Percentiles rank a stretch among this genome's conserved stretches.
phyloP scores from a whole-genome alignment of 2,888 invertebrate species.

The Neocrepidodera transversa region DNA sequence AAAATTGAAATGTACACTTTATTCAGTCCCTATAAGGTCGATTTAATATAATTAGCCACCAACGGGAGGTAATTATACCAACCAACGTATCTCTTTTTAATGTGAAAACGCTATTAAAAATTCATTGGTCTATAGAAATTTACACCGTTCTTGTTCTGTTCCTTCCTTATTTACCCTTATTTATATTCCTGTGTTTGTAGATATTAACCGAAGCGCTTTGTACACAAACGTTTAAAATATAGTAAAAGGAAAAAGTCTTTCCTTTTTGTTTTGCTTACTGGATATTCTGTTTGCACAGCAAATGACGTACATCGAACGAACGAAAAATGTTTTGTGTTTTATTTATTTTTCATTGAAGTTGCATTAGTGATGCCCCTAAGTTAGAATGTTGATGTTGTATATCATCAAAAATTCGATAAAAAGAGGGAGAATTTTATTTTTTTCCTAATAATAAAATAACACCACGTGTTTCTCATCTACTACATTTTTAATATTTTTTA shows the following conservation, averaged over 20 bases:
- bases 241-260: not conserved
- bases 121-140: too few species aligned
- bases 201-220: conserved; percentile 3
- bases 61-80: too few species aligned
- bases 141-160: not conserved
- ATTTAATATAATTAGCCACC: too few species aligned
- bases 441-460: too few species aligned
- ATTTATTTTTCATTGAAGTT: not conserved
- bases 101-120: too few species aligned
- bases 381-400: not conserved
- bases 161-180: not conserved
- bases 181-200: not conserved
- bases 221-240: not conserved
- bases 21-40: too few species aligned
- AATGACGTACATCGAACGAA: not conserved
- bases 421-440: too few species aligned
- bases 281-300: not conserved
- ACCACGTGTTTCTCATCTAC: too few species aligned
- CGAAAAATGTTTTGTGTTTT: not conserved
- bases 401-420: too few species aligned
- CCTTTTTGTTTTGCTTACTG: not conserved
- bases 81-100: too few species aligned
- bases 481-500: too few species aligned
- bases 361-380: not conserved
- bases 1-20: too few species aligned